phyloP scores from a whole-genome alignment of 2,797 vertebrate genomes.

The Melanotaenia maccullochi region DNA sequence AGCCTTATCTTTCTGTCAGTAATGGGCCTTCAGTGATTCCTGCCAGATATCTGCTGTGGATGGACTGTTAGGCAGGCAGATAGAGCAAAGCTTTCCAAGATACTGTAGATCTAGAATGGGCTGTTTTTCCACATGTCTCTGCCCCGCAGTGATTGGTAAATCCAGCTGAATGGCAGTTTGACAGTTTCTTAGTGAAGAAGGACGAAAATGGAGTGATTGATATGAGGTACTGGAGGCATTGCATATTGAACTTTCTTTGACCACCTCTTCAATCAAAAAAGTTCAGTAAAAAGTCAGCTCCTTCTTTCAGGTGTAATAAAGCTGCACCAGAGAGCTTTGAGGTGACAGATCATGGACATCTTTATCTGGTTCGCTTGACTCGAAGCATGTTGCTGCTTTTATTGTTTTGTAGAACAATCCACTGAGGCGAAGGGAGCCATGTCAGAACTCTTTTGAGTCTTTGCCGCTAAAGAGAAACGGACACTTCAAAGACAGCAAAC shows the following conservation, averaged over 20 bases:
- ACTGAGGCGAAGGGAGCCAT: constrained; percentile 25
- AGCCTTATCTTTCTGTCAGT: constrained; percentile 75
- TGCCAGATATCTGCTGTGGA: constrained; percentile 68
- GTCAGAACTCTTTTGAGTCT: constrained; percentile 46
- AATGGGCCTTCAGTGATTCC: constrained; percentile 75
- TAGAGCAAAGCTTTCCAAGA: constrained; percentile 60
- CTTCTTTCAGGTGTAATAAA: constrained; percentile 43
- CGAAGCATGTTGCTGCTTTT: constrained; percentile 39
- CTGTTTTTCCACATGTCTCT: constrained; percentile 57
- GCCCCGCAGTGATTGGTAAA: constrained; percentile 63
- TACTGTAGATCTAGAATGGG: constrained; percentile 51
- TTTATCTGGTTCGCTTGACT: constrained; percentile 48
- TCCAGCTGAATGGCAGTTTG: constrained; percentile 68
- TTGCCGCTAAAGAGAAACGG: constrained; percentile 29
- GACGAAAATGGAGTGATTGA: constrained; percentile 24
- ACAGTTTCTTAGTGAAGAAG: constrained; percentile 42
- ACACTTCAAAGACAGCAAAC: constrained; percentile 49
- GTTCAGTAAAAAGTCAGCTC: constrained; percentile 37
- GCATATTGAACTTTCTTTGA: constrained; percentile 64
- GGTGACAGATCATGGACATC: constrained; percentile 43
- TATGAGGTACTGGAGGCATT: constrained; percentile 28
- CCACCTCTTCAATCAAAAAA: constrained; percentile 61
- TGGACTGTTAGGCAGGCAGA: constrained; percentile 64
- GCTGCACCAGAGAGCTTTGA: constrained; percentile 55
- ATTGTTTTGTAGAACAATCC: constrained; percentile 51